A percentile compares a stretch with the other conserved stretches of the same genome.
These are phyloP conservation scores for Crocallis elinguaria DNA, from an alignment of 2,888 invertebrate genomes.

Conservation along the genomic window DNA sequence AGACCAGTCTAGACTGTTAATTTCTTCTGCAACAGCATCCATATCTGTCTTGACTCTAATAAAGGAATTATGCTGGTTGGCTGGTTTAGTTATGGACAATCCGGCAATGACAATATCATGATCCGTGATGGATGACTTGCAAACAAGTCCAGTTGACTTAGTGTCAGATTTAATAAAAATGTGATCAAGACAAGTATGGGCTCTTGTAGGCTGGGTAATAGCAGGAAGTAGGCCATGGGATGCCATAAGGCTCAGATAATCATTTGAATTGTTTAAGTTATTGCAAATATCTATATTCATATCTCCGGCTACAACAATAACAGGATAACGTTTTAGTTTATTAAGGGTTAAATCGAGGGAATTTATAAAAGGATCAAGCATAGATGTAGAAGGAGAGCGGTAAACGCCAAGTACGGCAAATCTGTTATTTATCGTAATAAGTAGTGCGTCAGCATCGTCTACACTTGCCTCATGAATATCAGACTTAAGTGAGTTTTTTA, in stretches of 20 bases:
- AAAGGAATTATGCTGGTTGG: too few species aligned
- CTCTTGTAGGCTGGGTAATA: not conserved
- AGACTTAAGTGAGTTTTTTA: not conserved
- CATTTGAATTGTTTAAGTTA: not conserved
- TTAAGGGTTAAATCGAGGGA: not conserved
- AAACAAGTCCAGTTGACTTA: not conserved
- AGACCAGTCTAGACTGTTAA: not conserved
- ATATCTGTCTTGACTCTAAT: not conserved
- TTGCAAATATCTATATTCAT: not conserved
- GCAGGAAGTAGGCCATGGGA: not conserved
- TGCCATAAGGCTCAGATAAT: not conserved
- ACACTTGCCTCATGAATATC: not conserved
- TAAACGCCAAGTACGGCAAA: not conserved
- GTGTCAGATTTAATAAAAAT: not conserved
- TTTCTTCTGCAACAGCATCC: not conserved
- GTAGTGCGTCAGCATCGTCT: not conserved
- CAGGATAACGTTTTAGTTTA: not conserved
- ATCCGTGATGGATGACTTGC: not conserved
- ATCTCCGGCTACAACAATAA: not conserved
- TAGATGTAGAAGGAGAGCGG: too few species aligned
- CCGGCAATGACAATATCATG: not conserved
- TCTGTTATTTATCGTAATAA: not conserved
- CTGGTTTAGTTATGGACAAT: not conserved
- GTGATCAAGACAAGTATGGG: too few species aligned
- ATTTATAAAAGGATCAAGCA: not conserved